phyloP scores from a whole-genome alignment of 2,797 vertebrate species.

The Pipistrellus pygmaeus region DNA sequence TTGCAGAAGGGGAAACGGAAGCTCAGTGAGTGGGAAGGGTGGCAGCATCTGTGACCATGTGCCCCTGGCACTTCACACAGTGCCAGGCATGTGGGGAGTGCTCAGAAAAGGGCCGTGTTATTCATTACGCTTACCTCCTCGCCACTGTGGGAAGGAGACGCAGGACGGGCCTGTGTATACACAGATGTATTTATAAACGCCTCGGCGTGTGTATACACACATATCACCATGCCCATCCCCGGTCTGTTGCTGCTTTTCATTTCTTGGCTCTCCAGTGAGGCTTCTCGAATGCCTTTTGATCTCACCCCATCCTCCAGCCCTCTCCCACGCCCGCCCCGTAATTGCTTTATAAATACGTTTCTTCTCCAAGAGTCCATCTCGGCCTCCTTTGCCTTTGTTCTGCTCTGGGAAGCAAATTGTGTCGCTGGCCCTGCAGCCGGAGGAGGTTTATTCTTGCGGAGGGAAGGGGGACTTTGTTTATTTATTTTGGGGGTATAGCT shows the following conservation, averaged over 20 bases:
- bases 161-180: slow-evolving; percentile 52
- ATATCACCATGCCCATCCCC: not conserved
- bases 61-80: not conserved
- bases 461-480: slow-evolving; percentile 77
- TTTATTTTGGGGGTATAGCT: slow-evolving; percentile 74
- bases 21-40: not conserved
- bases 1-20: not conserved
- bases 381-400: slow-evolving; percentile 75
- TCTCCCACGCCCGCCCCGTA: slow-evolving; percentile 55
- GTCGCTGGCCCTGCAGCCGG: slow-evolving; percentile 76
- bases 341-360: slow-evolving; percentile 68
- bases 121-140: slow-evolving; percentile 57
- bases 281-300: slow-evolving; percentile 77
- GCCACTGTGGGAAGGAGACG: slow-evolving; percentile 65
- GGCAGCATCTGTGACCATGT: accelerated
- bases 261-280: slow-evolving; percentile 79
- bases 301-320: not conserved
- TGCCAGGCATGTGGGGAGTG: not conserved
- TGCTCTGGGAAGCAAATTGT: slow-evolving; percentile 74
- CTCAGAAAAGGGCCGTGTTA: not conserved
- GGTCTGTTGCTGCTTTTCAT: slow-evolving; percentile 76
- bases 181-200: not conserved
- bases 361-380: slow-evolving; percentile 77
- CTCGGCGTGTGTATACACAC: not conserved
- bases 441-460: slow-evolving; percentile 80